Evolutionary conservation across 2,888 invertebrate species (phyloP), one percentile per base, ranked within the genome.

Genomic region (Carcina quercana): DNA sequence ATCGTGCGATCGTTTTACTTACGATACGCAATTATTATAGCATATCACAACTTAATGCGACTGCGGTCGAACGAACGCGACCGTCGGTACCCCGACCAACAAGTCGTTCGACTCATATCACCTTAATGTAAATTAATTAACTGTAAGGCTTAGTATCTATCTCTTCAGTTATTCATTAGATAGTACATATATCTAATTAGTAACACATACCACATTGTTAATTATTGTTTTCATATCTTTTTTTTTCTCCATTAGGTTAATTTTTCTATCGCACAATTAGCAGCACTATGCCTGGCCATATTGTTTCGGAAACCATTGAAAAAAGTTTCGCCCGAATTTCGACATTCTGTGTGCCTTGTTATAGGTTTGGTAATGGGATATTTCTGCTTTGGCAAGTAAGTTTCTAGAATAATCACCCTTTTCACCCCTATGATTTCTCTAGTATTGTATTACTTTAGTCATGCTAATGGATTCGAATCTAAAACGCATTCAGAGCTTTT

Each of bases 311-410:
- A 89, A 55, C 87, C 89, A 56, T 85, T 95, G 50, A 91, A 89
- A 76, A 91, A 91, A 47, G 87, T 88, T 54, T 89, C 88, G 53
- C 85, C 92, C 50, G 88, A 88, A 47, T 86, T 89, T 36, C 89
- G 95, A 50, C 94, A 95, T 85, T 87, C 87, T 53, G 91, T 92
- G 63, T 93, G 93, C 55, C 88, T 94, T 50, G 71, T 90, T 43
- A 82, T 92, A 61, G 95, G 95, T 52, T 86, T 95, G 59, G 73
- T 88, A 54, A 90, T 95, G 71, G 93, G 93, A 50, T 94, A 93
- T 82, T 94, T 95, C 84, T 94, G 94, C 79, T 95, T 94, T 74
- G 95, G 95, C 76, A 89, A 86, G 91, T 92, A 88, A 89, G 89
- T 85, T 60, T 30, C 37, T 3, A 24, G 10, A 34, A 39, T 38